Evolutionary conservation across 2,113 vertebrate species (phyloP).

Genomic region (Octodon degus): DNA sequence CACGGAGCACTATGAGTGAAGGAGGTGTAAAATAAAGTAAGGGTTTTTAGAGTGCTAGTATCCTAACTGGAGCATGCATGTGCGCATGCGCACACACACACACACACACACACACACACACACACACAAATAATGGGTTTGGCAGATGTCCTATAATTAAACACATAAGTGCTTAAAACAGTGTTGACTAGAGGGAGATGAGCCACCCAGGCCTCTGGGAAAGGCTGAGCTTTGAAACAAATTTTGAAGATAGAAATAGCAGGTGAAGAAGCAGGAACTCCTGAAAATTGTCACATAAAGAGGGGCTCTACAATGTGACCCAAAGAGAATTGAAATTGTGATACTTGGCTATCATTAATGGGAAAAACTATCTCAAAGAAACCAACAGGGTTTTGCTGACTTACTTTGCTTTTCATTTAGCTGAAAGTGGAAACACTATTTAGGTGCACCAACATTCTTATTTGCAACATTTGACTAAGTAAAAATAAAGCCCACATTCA

Average conservation of each 20-base stretch:
- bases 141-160: neutral
- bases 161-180: neutral
- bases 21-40: neutral
- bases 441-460: neutral
- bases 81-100: no score
- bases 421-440: neutral
- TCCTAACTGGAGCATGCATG: neutral
- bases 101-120: no score
- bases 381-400: neutral
- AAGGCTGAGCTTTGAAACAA: slow-evolving; percentile 8
- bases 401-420: neutral
- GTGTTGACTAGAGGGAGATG: neutral
- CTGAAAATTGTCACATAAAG: neutral
- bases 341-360: neutral
- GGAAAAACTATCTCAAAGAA: neutral
- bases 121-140: neutral
- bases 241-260: neutral
- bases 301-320: neutral
- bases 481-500: slow-evolving; percentile 39
- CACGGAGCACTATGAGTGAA: neutral
- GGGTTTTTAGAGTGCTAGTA: neutral
- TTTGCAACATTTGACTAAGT: neutral
- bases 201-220: neutral
- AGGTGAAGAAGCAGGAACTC: neutral
- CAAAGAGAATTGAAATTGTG: neutral